phyloP scores from a whole-genome alignment of 92 coral and sea anemone species.

The Epizoanthus illoricatus region DNA sequence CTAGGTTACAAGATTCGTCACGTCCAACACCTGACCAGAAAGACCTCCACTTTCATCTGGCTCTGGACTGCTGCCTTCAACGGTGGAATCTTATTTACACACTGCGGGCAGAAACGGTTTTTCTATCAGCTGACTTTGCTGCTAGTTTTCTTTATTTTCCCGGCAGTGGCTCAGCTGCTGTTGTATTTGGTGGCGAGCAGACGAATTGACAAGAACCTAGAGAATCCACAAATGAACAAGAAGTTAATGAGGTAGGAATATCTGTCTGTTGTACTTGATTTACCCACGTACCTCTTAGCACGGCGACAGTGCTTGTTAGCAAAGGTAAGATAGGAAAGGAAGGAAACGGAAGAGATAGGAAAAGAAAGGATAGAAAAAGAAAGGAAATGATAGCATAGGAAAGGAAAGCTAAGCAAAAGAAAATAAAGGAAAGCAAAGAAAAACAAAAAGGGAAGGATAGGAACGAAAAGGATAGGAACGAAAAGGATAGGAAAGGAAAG shows the following conservation, averaged over 20 bases:
- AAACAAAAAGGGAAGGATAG: too few relatives aligned
- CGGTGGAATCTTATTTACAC: conserved; percentile 15
- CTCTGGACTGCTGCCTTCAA: not conserved
- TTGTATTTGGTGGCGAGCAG: conserved; percentile 13
- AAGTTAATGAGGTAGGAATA: conserved; percentile 3
- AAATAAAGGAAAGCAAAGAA: too few relatives aligned
- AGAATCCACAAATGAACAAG: conserved; percentile 8
- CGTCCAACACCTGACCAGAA: conserved; percentile 18
- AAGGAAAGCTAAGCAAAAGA: too few relatives aligned
- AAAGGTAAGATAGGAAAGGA: too few relatives aligned
- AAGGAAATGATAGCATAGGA: too few relatives aligned
- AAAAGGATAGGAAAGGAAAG: too few relatives aligned
- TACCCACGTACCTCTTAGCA: too few relatives aligned
- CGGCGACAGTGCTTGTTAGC: too few relatives aligned
- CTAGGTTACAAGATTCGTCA: conserved; percentile 20
- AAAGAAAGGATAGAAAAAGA: too few relatives aligned
- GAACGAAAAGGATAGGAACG: too few relatives aligned
- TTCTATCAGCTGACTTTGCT: conserved; percentile 21
- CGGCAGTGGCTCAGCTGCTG: not conserved
- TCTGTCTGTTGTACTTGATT: not conserved
- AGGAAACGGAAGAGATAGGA: too few relatives aligned
- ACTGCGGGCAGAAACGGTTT: conserved; percentile 5
- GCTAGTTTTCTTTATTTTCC: conserved; percentile 1
- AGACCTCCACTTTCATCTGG: conserved; percentile 3
- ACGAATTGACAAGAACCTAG: conserved; percentile 9